These are phyloP conservation scores for Cephonodes hylas DNA, from an alignment of 2,888 invertebrate species.

Conservation along the genomic window DNA sequence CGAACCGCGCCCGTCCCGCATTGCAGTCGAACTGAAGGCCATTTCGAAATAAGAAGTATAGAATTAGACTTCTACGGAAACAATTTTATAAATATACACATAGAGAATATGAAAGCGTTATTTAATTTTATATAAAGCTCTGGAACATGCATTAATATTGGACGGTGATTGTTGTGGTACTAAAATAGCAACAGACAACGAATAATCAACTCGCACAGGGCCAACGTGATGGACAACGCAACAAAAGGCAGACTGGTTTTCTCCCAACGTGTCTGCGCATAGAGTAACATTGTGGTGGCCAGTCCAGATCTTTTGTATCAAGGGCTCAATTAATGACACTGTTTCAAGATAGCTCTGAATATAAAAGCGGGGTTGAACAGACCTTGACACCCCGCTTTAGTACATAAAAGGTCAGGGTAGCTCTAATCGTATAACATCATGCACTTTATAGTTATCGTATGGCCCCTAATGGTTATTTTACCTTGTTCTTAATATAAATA, in stretches of 20 bases:
- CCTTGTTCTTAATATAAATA: conserved; percentile 46
- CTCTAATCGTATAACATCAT: conserved; percentile 52
- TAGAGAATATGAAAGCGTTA: no score
- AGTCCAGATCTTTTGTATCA: not conserved
- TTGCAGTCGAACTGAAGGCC: conserved; percentile 72
- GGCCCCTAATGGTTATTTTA: conserved; percentile 39
- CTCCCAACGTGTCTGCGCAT: not conserved
- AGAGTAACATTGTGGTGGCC: not conserved
- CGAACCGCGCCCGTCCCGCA: conserved; percentile 60
- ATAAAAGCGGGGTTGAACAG: conserved; percentile 45
- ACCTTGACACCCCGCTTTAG: conserved; percentile 57
- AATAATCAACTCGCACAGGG: not conserved
- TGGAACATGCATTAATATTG: not conserved
- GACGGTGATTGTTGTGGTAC: not conserved
- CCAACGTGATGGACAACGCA: conserved; percentile 1
- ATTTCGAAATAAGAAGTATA: conserved; percentile 47
- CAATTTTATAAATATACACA: not conserved
- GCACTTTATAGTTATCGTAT: conserved; percentile 60
- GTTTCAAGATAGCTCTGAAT: conserved; percentile 36
- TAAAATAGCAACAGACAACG: not conserved
- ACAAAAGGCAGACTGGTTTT: not conserved
- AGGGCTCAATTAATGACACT: not conserved
- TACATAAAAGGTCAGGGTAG: conserved; percentile 60
- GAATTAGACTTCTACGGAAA: not conserved
- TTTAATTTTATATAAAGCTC: not conserved